These are phyloP conservation scores for Mimas tiliae DNA, from an alignment of 2,888 invertebrate species.

Conservation along the genomic window DNA sequence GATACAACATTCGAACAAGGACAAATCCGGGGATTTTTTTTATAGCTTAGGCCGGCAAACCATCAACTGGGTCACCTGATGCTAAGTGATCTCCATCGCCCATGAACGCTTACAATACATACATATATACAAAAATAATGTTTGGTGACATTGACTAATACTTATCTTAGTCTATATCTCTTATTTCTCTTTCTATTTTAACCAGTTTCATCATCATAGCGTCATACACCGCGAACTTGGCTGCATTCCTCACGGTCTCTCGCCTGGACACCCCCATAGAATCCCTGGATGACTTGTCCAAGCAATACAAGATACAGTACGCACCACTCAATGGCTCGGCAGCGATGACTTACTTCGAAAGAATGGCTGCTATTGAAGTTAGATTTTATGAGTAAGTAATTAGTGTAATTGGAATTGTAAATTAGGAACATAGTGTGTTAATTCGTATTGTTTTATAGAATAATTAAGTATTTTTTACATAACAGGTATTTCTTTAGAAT, in stretches of 20 bases:
- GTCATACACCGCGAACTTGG: conserved; percentile 98
- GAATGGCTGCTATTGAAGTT: conserved; percentile 98
- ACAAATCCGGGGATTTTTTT: too few relatives aligned
- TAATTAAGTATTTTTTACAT: background rate
- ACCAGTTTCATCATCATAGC: conserved; percentile 97
- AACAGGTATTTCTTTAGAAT: too few relatives aligned
- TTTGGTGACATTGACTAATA: too few relatives aligned
- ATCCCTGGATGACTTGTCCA: conserved; percentile 96
- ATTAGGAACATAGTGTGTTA: background rate
- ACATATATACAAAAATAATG: too few relatives aligned
- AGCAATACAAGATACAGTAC: conserved; percentile 98
- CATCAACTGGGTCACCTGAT: too few relatives aligned
- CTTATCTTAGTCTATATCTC: too few relatives aligned
- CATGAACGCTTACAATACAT: too few relatives aligned
- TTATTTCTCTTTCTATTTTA: background rate
- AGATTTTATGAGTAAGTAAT: conserved; percentile 94
- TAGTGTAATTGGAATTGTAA: conserved; percentile 1
- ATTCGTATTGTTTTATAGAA: background rate
- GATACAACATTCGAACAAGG: too few relatives aligned
- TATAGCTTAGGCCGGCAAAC: too few relatives aligned
- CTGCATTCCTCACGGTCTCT: conserved; percentile 98
- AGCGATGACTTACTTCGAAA: conserved; percentile 96
- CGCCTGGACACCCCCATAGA: conserved; percentile 96
- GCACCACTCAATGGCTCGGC: conserved; percentile 95
- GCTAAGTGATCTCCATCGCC: too few relatives aligned